phyloP scores from a whole-genome alignment of 2,113 vertebrate genomes.

The Lophochroa leadbeateri region DNA sequence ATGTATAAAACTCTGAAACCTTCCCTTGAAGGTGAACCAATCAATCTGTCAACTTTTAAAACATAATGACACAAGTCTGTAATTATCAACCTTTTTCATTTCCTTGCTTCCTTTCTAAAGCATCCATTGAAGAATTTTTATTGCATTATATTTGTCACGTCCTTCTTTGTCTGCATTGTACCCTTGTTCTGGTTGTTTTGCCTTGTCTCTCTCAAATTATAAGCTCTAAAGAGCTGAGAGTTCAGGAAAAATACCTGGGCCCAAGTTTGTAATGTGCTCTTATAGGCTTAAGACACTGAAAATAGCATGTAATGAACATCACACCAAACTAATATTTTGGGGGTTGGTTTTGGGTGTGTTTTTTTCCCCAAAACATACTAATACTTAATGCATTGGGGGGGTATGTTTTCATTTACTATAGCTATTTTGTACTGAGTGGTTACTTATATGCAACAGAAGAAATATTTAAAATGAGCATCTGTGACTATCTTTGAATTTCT shows the following conservation, averaged over 20 bases:
- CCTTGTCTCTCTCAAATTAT: background rate
- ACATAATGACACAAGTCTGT: background rate
- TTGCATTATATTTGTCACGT: background rate
- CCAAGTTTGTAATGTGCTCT: background rate
- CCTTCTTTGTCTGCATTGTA: background rate
- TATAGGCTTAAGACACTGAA: background rate
- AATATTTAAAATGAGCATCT: background rate
- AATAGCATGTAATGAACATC: background rate
- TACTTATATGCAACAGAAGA: background rate
- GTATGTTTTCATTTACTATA: background rate
- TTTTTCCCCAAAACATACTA: background rate
- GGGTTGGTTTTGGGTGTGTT: background rate
- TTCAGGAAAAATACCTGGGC: background rate
- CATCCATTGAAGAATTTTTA: background rate
- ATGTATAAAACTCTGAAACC: background rate
- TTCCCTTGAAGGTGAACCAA: background rate
- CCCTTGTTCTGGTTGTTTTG: background rate
- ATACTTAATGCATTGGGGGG: background rate
- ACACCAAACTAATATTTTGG: background rate
- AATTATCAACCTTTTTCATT: background rate
- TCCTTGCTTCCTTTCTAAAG: background rate
- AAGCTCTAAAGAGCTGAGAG: background rate
- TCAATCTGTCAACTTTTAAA: background rate
- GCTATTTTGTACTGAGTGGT: background rate
- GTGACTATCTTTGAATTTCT: background rate